Conservation (phyloP, 2,797 vertebrate species). For the Mormyrops boulengeri region DNA sequence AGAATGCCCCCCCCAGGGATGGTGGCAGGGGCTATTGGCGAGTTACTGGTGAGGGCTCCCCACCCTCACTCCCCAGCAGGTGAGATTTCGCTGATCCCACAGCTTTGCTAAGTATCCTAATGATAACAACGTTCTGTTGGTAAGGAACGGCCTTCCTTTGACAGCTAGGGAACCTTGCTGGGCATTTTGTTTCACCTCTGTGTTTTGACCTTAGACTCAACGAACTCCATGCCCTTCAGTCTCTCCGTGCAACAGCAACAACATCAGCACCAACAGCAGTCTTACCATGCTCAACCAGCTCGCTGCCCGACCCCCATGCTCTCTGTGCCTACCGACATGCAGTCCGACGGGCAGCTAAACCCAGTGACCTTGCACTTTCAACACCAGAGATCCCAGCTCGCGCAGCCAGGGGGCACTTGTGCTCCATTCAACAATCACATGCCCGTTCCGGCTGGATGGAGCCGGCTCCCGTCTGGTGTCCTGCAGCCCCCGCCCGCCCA, state of each 20-base stretch:
- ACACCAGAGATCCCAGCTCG: background rate
- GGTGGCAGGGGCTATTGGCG: background rate
- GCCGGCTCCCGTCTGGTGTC: slow-evolving; percentile 82
- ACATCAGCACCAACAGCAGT: background rate
- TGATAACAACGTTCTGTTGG: background rate
- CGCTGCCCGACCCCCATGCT: background rate
- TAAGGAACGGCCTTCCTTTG: background rate
- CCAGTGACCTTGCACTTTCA: background rate
- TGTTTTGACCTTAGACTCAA: background rate
- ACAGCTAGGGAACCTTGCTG: background rate
- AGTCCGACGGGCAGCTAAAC: background rate
- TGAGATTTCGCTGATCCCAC: background rate
- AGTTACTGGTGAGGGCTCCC: background rate
- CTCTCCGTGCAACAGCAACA: background rate
- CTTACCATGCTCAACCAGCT: background rate
- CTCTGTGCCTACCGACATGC: background rate
- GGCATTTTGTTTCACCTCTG: background rate
- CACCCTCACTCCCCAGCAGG: background rate
- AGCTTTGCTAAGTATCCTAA: background rate
- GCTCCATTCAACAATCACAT: slow-evolving; percentile 61
- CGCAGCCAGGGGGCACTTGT: background rate
- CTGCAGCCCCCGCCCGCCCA: slow-evolving; percentile 80
- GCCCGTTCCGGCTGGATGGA: slow-evolving; percentile 87
- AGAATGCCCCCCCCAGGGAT: background rate
- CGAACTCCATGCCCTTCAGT: background rate